A percentile compares a stretch with the other conserved stretches of the same genome.
phyloP scores from a whole-genome alignment of 2,797 vertebrate species.

The Tamandua tetradactyla region DNA sequence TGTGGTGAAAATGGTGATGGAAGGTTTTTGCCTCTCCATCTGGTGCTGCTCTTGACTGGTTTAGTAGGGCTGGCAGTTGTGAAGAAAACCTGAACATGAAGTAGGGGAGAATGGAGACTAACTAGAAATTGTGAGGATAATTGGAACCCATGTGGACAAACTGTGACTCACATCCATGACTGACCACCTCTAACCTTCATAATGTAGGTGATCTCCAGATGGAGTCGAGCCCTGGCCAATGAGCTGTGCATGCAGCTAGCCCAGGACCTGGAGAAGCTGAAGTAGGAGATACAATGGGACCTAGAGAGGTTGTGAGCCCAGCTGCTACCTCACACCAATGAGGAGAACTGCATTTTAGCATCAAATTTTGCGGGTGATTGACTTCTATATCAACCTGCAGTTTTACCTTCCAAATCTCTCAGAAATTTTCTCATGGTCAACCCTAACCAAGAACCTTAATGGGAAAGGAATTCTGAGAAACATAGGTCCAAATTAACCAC shows the following conservation, averaged over 20 bases:
- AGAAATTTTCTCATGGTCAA: not conserved
- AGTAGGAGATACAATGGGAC: not conserved
- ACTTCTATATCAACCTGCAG: not conserved
- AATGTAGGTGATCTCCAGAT: not conserved
- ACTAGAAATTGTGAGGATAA: slow-evolving; percentile 31
- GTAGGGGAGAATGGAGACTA: not conserved
- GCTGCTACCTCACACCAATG: not conserved
- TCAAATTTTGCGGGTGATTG: not conserved
- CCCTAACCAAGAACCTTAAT: not conserved
- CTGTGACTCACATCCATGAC: not conserved
- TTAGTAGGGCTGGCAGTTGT: not conserved
- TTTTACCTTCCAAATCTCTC: not conserved
- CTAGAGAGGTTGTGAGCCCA: not conserved
- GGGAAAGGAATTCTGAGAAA: not conserved
- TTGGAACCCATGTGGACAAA: not conserved
- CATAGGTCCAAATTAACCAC: not conserved
- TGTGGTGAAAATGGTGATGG: not conserved
- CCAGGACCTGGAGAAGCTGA: not conserved
- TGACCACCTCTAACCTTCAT: not conserved
- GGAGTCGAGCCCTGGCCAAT: not conserved
- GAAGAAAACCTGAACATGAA: not conserved
- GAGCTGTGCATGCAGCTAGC: not conserved
- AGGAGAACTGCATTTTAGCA: not conserved
- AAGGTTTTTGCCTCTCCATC: not conserved
- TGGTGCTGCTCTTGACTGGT: not conserved